phyloP scores from a whole-genome alignment of 1,140 invertebrate genomes.

The Apis mellifera region DNA sequence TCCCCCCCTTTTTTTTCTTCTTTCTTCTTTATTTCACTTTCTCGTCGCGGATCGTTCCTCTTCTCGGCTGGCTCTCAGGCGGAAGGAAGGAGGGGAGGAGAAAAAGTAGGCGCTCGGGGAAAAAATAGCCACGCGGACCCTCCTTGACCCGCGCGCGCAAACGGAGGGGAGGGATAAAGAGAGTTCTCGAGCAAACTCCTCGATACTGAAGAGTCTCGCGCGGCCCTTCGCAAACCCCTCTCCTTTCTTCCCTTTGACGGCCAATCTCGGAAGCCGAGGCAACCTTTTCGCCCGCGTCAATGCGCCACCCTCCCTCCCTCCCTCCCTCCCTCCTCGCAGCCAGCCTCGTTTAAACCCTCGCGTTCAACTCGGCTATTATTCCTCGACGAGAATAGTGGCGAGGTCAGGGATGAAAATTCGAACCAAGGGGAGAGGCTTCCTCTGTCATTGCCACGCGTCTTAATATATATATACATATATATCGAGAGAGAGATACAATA shows the following conservation, averaged over 20 bases:
- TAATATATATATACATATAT: no score
- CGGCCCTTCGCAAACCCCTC: conserved; percentile 7
- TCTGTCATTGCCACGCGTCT: no score
- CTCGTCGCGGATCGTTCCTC: conserved; percentile 12
- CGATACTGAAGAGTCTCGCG: conserved; percentile 7
- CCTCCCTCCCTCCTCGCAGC: neutral
- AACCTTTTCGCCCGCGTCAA: conserved; percentile 51
- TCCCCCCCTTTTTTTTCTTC: no score
- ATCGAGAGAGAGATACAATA: no score
- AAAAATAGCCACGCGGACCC: conserved; percentile 31
- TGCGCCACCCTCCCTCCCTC: no score
- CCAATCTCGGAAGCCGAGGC: conserved; percentile 41
- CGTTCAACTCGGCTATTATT: conserved; percentile 3
- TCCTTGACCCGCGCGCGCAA: conserved; percentile 28
- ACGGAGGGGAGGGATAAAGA: neutral
- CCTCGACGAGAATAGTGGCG: conserved; percentile 12
- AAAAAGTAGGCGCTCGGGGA: neutral
- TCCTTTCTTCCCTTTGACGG: conserved; percentile 31
- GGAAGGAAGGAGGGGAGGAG: neutral
- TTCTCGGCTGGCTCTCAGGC: neutral
- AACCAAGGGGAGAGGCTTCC: neutral
- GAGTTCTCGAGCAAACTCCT: conserved; percentile 6
- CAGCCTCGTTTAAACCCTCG: conserved; percentile 15
- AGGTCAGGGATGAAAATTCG: conserved; percentile 47
- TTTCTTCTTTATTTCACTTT: no score